Conservation (phyloP, 2,797 vertebrate genomes). For the Alauda arvensis region DNA sequence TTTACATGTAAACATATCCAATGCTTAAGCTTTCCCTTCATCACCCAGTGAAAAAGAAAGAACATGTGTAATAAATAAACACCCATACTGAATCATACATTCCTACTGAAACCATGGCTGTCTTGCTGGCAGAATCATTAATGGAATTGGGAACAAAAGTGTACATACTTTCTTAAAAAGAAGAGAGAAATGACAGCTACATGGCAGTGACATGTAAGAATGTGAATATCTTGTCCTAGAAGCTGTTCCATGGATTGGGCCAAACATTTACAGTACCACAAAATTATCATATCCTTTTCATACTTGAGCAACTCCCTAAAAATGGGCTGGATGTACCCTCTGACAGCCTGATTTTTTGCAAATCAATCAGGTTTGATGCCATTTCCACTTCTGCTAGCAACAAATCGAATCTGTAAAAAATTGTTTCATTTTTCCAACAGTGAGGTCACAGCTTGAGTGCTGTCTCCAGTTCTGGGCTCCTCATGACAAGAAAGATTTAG, state of each 20-base stretch:
- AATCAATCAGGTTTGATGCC: neutral
- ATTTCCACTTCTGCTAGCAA: neutral
- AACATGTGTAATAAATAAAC: neutral
- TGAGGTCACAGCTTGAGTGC: neutral
- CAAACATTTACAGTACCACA: neutral
- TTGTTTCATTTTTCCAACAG: neutral
- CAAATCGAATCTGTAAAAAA: neutral
- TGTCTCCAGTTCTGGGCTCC: neutral
- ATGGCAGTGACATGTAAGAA: neutral
- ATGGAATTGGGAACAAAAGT: neutral
- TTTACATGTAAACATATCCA: neutral
- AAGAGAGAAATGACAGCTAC: neutral
- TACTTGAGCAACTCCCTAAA: neutral
- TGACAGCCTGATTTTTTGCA: neutral
- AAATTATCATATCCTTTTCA: neutral
- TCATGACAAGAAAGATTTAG: too few relatives aligned
- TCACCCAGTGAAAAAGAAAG: neutral
- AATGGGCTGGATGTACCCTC: neutral
- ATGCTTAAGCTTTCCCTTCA: neutral
- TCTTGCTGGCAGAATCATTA: neutral
- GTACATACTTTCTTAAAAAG: neutral
- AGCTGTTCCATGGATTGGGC: neutral
- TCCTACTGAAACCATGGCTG: neutral
- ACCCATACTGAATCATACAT: neutral
- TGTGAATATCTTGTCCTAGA: neutral